Evolutionary conservation across 2,888 invertebrate species (phyloP), one percentile per base, ranked within the genome.

Genomic region (Mythimna vitellina): DNA sequence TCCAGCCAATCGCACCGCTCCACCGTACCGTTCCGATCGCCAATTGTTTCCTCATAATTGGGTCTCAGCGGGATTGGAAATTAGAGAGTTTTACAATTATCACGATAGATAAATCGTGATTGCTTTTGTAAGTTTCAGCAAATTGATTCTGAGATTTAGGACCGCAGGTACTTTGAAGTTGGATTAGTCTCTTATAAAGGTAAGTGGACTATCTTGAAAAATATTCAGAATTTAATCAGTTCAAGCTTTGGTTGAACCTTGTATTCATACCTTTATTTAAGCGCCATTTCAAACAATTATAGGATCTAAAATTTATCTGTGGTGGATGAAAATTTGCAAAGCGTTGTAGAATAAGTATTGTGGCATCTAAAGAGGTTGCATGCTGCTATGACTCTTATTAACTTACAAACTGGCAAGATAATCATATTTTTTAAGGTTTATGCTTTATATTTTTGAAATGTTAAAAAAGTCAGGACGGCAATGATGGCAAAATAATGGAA

Each of bases 41-140:
- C 70, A 74, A 84, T 86, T 78, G 84, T 83, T 81, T 76, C 73
- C 72, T 73, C 81, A 78, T 85, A 85, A 85, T 84, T 86, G 84
- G 69, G 63, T 74, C 72, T 74, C 75, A 64, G 51, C 58, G 68
- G 60, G 53, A 73, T 80, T 73, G 58, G 72, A 73, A 85, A 78
- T 78, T 73, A 76, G 76, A 72, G 76, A 85, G 76, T 84, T 85
- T 85, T 84, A 81, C 86, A 86, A 83, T 83, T 75, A 84, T 81
- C 70, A 10, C 62, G 42, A 64, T 57, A 56, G 79, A 76, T 77
- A 78, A 78, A 72, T 70, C 53, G 22, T 78, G 76, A 83, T 85
- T 78, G 81, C 46, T 78, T 85, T 83, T 63, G 65, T 60, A 71
- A 66, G 57, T 76, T 81, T 68, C 65, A 53, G 56, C 20, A 57